These are phyloP conservation scores for Enteromius mattozi DNA, from an alignment of 2,797 vertebrate species.

Conservation along the genomic window DNA sequence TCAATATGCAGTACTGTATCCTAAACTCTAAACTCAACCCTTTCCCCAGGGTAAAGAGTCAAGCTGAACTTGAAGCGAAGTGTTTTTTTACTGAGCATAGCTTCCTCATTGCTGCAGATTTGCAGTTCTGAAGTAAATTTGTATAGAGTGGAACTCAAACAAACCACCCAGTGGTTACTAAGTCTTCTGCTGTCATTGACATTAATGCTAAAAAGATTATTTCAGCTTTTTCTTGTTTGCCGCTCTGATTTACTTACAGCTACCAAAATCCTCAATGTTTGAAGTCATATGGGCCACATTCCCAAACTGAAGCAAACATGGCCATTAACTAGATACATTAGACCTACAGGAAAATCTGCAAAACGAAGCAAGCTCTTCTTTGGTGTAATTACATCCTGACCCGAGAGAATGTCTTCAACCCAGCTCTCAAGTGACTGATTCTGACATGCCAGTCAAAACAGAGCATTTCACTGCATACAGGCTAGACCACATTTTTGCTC, in stretches of 20 bases:
- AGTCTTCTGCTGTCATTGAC: not conserved
- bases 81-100: not conserved
- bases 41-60: conserved; percentile 14
- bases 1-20: not conserved
- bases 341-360: conserved; percentile 11
- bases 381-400: conserved; percentile 29
- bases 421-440: conserved; percentile 25
- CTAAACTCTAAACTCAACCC: conserved; percentile 28
- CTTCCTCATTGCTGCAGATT: conserved; percentile 7
- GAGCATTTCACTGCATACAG: conserved; percentile 28
- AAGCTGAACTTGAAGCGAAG: not conserved
- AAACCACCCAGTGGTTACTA: conserved; percentile 19
- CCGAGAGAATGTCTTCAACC: conserved; percentile 25
- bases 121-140: conserved; percentile 2
- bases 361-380: conserved; percentile 20
- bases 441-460: conserved; percentile 33
- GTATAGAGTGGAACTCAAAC: not conserved
- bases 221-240: not conserved
- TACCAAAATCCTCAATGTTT: not conserved
- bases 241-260: not conserved
- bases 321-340: not conserved
- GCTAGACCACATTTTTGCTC: conserved; percentile 55
- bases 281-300: not conserved
- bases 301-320: not conserved
- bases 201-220: not conserved